Base-by-base conservation (phyloP, 2,797 vertebrate genomes). In the Diglossa cyanea region DNA sequence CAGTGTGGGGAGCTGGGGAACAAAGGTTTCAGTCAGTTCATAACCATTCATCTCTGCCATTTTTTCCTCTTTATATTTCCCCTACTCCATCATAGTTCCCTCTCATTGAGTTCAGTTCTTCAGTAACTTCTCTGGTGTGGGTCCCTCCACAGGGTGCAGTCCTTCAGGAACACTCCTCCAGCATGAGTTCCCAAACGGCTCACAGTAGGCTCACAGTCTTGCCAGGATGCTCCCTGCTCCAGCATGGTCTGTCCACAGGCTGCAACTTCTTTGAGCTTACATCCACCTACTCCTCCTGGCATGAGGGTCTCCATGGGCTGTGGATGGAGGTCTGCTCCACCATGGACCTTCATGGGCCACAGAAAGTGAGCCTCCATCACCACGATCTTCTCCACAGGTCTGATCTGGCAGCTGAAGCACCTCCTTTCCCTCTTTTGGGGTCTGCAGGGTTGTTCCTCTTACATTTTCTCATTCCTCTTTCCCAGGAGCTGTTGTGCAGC, bases 301-400 rank as follows among this genome's bases (percentile, higher is more conserved):
- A 1, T 14, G 18, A 23, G 31, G 12, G 39, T 7, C 10, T 73
- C 18, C 31, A 33, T 0, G 0, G 17, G 17, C 31, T 88, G 14
- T 18, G 66, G 10, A 13, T 40, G 28, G 14, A 10, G 39, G 14
- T 48, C 14, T 74, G 17, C 33, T 66, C 7, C 26, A 15, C 30
- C 9, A 6, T 3, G 24, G 47, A 37, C 9, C 16, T 44, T n/a
- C 50, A 2, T 0, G 37, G 35, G 13, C 42, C 33, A 4, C 42
- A 44, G 28, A 17, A 76, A 33, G 7, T 21, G 35, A 62, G 19
- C n/a, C 31, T 82, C 5, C 31, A 62, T n/a, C 31, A 6, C 55
- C 8, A 13, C 1, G 7, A 20, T 30, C 24, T 37, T 30, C 28
- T 50, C 17, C 33, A 51, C 11, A 21, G 28, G 3, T 33, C 26